These are phyloP conservation scores for Tetraneura akinire DNA, from an alignment of 1,140 invertebrate species.

Conservation along the genomic window DNA sequence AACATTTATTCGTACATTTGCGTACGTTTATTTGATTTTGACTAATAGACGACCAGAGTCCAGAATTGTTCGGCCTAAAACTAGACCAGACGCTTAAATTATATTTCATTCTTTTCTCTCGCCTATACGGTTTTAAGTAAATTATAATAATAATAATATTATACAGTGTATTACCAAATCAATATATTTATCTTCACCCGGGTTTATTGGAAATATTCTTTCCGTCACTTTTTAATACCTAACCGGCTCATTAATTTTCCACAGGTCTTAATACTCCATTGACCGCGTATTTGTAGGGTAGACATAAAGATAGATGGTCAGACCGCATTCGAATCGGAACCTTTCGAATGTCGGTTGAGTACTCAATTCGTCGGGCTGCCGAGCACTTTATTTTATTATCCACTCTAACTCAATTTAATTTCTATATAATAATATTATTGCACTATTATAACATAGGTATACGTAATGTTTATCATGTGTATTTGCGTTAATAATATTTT, in stretches of 20 bases:
- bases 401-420: neutral
- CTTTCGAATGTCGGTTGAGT: neutral
- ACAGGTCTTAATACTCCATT: conserved; percentile 11
- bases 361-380: neutral
- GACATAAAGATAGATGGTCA: conserved; percentile 2
- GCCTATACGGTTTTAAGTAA: no score
- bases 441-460: no score
- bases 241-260: neutral
- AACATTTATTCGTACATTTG: neutral
- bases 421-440: neutral
- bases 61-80: no score
- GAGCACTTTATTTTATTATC: conserved; percentile 9
- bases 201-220: neutral
- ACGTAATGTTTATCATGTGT: no score
- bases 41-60: no score
- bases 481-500: conserved; percentile 5
- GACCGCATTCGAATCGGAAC: conserved; percentile 23
- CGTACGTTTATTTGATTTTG: no score
- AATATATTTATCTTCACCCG: neutral
- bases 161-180: no score
- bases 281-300: neutral
- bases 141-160: no score
- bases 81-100: no score
- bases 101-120: no score
- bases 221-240: neutral